Evolutionary conservation across 2,888 invertebrate genomes (phyloP), one percentile per base, ranked within the genome.

Genomic region (Isotomurus palustris): DNA sequence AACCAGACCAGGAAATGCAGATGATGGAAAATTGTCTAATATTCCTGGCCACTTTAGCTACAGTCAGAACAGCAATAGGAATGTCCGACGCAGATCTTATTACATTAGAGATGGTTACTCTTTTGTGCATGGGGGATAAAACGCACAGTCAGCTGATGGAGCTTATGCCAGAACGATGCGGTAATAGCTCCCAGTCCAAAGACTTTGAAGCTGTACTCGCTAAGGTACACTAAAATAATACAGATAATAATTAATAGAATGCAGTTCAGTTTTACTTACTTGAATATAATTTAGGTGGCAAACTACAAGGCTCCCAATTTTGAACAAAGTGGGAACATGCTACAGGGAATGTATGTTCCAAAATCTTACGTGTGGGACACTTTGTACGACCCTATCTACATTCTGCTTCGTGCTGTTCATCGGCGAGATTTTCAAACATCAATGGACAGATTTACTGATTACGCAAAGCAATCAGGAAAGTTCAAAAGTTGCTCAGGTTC

Each of bases 61-160:
- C 88, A 56, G 86, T 91, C 8, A 80, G 93, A 71, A 93, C 91
- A 36, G 92, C 93, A 76, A 81, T 91, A 56, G 89, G 89, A 86
- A 75, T 70, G 69, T 58, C 79, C 14, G 84, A 85, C 71, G 78
- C 80, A 5, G 83, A 82, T 64, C 75, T 84, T 72, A 87, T 89
- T 24, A 83, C 90, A 35, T 79, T 92, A 65, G 96, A 97, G 79
- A 92, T 97, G 82, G 88, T 92, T 60, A 91, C 94, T 1, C 78
- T 95, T 49, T 78, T 97, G 47, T 92, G 94, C 69, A 93, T 94
- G 75, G 87, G 88, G 32, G 94, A 96, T 77, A 91, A 92, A 76
- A 95, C 95, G 0, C 95, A 96, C 78, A 93, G 92, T 67, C 94
- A 95, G 74, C 80, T 97, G 45, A 84, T 92, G 76, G 96, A 96